These are phyloP conservation scores for Andrena camellia DNA, from an alignment of 2,888 invertebrate genomes.

Conservation along the genomic window DNA sequence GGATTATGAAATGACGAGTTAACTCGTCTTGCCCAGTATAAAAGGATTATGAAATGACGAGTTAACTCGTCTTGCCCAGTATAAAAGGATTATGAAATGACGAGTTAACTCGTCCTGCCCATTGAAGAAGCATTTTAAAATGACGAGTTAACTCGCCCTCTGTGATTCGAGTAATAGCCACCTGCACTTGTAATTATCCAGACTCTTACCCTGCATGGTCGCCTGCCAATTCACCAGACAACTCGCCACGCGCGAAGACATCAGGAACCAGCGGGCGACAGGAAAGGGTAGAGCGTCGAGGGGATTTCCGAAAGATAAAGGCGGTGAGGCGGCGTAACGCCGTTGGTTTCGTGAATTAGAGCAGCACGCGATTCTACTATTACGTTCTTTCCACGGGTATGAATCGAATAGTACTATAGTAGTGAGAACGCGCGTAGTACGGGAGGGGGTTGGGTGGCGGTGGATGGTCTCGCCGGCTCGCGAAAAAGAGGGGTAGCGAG, in stretches of 20 bases:
- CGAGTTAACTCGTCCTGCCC: too few species aligned
- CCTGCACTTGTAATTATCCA: too few species aligned
- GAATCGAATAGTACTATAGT: slow-evolving; percentile 76
- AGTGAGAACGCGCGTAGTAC: slow-evolving; percentile 60
- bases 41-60: too few species aligned
- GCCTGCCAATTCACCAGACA: too few species aligned
- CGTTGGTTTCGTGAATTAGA: slow-evolving; percentile 55
- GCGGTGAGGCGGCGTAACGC: slow-evolving; percentile 19
- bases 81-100: too few species aligned
- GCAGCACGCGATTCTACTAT: slow-evolving; percentile 75
- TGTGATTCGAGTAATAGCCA: too few species aligned
- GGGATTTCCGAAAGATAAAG: slow-evolving; percentile 21
- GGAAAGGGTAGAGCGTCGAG: not conserved
- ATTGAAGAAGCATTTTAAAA: too few species aligned
- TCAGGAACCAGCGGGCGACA: not conserved
- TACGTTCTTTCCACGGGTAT: slow-evolving; percentile 66
- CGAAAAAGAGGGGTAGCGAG: slow-evolving; percentile 45
- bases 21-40: too few species aligned
- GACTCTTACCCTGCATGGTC: too few species aligned
- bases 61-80: too few species aligned
- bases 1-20: too few species aligned
- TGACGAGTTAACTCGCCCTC: too few species aligned
- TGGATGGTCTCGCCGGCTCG: slow-evolving; percentile 35
- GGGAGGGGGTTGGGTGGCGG: slow-evolving; percentile 35
- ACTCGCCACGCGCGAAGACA: slow-evolving; percentile 2